Evolutionary conservation across 2,888 invertebrate genomes (phyloP), one percentile per base, ranked within the genome.

Genomic region (Scaptomyza parva): DNA sequence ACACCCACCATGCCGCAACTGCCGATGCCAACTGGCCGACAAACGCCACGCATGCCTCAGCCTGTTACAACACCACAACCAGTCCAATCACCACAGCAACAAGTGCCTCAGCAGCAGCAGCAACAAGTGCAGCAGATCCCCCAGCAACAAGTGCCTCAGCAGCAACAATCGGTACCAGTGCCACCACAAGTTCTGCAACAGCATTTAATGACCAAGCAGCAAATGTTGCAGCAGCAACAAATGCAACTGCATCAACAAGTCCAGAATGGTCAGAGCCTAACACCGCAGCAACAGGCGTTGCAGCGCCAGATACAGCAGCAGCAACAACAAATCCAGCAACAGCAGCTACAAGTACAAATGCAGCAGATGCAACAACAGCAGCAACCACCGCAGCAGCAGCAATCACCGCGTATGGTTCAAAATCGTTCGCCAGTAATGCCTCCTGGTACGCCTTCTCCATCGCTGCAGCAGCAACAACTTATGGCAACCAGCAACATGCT

Each of bases 241-340:
- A 78, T 80, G 57, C 81, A 88, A 18, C 66, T 84, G n/a, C 89
- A 89, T 26, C 89, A 89, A 43, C 89, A 89, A 24, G 86, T 89
- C 62, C 89, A 89, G 64, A 89, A 78, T 58, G 89, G 90, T 0
- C 91, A 91, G 57, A 89, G 87, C 26, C 69, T 90, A 39, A 89
- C 89, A 4, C 88, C 88, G 1, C 89, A 90, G 18, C 90, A 90
- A 53, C 91, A 90, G 69, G 86, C 77, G 5, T 54, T 93, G 70
- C 94, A 94, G 71, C 93, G 93, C 50, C 90, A 93, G 80, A 90
- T 93, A 51, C 94, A 94, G 81, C 93, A 93, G 84, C 94, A 93
- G 63, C 93, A 93, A 66, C 90, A 93, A 37, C 89, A 89, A 51
- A 58, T 90, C 22, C 89, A 89, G 6, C 92, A 93, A 80, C 93